phyloP scores from a whole-genome alignment of 2,888 invertebrate genomes.

The Uropetala carovei region DNA sequence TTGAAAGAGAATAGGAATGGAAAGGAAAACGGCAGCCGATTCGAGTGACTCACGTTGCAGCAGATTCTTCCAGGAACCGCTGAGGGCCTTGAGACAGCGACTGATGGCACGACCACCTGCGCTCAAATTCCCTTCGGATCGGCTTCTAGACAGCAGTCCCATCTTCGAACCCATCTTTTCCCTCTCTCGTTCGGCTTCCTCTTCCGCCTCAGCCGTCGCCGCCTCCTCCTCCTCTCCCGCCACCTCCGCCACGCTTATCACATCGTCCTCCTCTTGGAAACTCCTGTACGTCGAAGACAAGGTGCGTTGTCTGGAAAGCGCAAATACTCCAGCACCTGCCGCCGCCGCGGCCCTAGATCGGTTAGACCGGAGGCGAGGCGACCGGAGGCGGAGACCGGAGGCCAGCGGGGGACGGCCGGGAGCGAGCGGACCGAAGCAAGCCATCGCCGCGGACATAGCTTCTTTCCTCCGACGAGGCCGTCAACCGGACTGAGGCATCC shows the following conservation, averaged over 20 bases:
- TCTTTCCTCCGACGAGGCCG: conserved; percentile 26
- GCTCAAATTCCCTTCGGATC: conserved; percentile 83
- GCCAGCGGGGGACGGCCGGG: conserved; percentile 72
- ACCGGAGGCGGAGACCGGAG: conserved; percentile 70
- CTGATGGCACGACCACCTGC: conserved; percentile 74
- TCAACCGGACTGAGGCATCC: conserved; percentile 23
- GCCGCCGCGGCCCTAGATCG: conserved; percentile 52
- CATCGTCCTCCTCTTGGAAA: conserved; percentile 77
- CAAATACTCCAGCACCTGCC: conserved; percentile 1
- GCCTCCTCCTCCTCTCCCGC: conserved; percentile 1
- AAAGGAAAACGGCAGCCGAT: background rate
- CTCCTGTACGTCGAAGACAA: conserved; percentile 79
- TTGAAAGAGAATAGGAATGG: background rate
- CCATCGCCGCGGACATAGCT: conserved; percentile 74
- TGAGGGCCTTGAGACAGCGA: conserved; percentile 85
- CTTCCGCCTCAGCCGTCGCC: conserved; percentile 70
- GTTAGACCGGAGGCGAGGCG: conserved; percentile 9
- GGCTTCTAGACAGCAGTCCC: conserved; percentile 74
- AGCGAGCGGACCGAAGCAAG: conserved; percentile 79
- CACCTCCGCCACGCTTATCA: conserved; percentile 69
- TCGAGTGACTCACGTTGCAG: conserved; percentile 82
- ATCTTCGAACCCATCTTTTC: conserved; percentile 65
- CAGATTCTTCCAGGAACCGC: conserved; percentile 88
- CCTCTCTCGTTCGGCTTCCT: conserved; percentile 71
- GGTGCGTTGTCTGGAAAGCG: conserved; percentile 69